Conservation (phyloP, 2,888 invertebrate genomes). For the Cabera pusaria region DNA sequence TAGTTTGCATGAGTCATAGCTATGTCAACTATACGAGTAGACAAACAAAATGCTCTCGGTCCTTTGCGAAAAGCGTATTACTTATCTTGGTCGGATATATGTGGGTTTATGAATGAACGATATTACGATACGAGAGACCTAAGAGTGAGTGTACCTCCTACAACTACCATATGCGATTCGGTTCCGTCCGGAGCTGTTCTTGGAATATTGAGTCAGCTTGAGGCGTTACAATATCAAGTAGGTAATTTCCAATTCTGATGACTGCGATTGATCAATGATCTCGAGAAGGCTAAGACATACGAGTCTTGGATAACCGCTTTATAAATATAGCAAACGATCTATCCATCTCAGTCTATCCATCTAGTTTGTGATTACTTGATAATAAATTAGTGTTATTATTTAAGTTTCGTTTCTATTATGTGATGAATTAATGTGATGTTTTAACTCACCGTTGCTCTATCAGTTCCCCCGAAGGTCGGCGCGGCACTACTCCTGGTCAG, state of each 20-base stretch:
- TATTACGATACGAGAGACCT: conserved; percentile 34
- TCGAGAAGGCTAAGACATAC: too few species aligned
- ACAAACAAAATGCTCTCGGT: conserved; percentile 41
- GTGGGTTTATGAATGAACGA: conserved; percentile 68
- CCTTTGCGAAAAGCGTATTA: conserved; percentile 39
- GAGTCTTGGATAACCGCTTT: too few species aligned
- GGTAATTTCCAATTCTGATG: conserved; percentile 59
- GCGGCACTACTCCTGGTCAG: conserved; percentile 68
- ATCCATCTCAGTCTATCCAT: too few species aligned
- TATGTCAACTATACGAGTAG: conserved; percentile 54
- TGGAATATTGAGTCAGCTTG: conserved; percentile 48
- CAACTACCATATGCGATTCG: conserved; percentile 43
- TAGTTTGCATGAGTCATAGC: conserved; percentile 51
- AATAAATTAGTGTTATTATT: too few species aligned
- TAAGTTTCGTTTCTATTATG: too few species aligned
- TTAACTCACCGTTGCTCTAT: conserved; percentile 72
- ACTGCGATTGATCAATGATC: conserved; percentile 35
- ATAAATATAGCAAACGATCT: too few species aligned
- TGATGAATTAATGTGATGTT: too few species aligned
- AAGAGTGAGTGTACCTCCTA: conserved; percentile 43
- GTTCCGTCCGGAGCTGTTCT: conserved; percentile 50
- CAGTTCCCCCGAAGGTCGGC: conserved; percentile 66
- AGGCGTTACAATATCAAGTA: conserved; percentile 40
- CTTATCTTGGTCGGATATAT: conserved; percentile 54
- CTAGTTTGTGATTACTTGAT: too few species aligned